Evolutionary conservation across 1,140 invertebrate genomes (phyloP), one percentile per base, ranked within the genome.

Genomic region (Babylonia areolata): DNA sequence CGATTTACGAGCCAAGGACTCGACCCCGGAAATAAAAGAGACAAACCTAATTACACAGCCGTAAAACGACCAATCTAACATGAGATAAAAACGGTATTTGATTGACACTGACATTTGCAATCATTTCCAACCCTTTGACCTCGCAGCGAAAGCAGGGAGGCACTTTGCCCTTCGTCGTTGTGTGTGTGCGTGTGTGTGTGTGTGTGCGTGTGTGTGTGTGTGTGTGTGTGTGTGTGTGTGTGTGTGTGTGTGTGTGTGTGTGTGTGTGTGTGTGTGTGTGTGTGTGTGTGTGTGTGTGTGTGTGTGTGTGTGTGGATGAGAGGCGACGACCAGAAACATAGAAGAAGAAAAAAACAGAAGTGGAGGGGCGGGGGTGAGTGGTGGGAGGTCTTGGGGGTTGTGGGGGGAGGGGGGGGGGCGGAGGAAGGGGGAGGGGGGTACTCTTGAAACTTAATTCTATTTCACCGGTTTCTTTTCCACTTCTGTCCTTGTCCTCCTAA

Each of bases 381-480:
- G n/a, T n/a, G n/a, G n/a, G n/a, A n/a, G n/a, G n/a, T n/a, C n/a
- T n/a, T n/a, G n/a, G n/a, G n/a, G n/a, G n/a, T n/a, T 12, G 2
- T 0, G 28, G 73, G 35, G 23, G 40, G n/a, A 81, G 40, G 39
- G 79, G 51, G 89, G 64, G 81, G 87, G 37, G 83, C 86, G 23
- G 46, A 88, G 12, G 86, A 89, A 46, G 81, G 42, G 42, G 39
- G 85, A 86, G 33, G 54, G 58, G 46, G 28, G 2, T 5, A 6
- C 75, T 54, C 69, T 85, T 82, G 58, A 58, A 80, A 54, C n/a
- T 85, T 81, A 71, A 58, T 58, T 81, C 46, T 54, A 81, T 58
- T 81, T 58, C 80, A 58, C 33, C 11, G 64, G 40, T 39, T 71
- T 40, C 64, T 84, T 54, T 54, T 84, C 83, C 80, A 35, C 80